These are phyloP conservation scores for Piezodorus guildinii DNA, from an alignment of 1,140 invertebrate species.

Conservation along the genomic window DNA sequence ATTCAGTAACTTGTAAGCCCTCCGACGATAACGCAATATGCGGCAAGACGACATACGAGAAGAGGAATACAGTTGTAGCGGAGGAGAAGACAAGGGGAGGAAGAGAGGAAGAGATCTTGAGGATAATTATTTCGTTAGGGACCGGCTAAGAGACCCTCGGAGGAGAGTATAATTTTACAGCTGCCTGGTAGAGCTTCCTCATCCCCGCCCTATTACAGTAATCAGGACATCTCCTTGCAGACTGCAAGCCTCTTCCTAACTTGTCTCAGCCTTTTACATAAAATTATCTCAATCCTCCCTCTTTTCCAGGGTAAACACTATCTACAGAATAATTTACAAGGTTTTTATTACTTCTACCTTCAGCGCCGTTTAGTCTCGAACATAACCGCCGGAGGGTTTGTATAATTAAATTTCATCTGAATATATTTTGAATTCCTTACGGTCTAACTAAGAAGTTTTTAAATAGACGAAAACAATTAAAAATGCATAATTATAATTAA, in stretches of 20 bases:
- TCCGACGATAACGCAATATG: too few relatives aligned
- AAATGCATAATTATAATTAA: neutral
- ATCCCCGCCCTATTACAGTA: neutral
- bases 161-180: constrained; percentile 5
- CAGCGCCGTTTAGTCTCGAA: too few relatives aligned
- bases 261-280: constrained; percentile 5
- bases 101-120: neutral
- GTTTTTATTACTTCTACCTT: constrained; percentile 1
- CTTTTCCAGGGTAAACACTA: neutral
- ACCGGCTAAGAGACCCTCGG: neutral
- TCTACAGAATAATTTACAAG: constrained; percentile 5
- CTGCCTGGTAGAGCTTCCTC: neutral
- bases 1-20: too few relatives aligned
- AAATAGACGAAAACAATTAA: too few relatives aligned
- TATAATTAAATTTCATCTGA: too few relatives aligned
- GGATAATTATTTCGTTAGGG: constrained; percentile 6
- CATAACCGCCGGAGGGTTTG: too few relatives aligned
- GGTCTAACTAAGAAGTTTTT: too few relatives aligned
- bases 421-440: too few relatives aligned
- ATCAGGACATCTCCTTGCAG: constrained; percentile 14
- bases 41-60: neutral
- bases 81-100: neutral
- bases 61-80: neutral
- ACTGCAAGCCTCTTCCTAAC: neutral
- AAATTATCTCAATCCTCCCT: constrained; percentile 2